Base-by-base conservation (phyloP, 2,888 invertebrate genomes). In the Drosophila emarginata region DNA sequence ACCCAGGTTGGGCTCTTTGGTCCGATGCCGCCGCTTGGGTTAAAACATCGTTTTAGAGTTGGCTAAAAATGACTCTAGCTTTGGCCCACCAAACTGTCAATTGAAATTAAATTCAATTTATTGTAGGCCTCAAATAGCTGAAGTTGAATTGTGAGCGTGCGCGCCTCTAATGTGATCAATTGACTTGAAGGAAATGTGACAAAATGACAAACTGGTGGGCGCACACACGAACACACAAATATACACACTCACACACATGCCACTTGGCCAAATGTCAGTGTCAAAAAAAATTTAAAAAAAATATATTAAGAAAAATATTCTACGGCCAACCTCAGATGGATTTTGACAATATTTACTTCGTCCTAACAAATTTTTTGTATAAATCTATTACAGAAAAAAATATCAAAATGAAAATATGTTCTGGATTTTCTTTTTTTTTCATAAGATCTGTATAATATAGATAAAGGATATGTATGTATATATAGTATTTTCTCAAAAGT, bases 81-180 rank as follows among this genome's bases (percentile, higher is more conserved):
- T 28, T 37, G 50, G 74, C 58, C 59, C 66, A 39, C 57, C 66
- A 39, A 63, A 74, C 74, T 74, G 76, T 77, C 79, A 73, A 68
- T 56, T 72, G 63, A 67, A 77, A 84, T 87, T 77, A 74, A 83
- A 83, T 80, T 88, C 80, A 88, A 85, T 82, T 79, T 71, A 61
- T 65, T 77, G 76, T 61, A 45, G 45, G 45, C 45, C 45, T 45
- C 76, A 70, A 63, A 63, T 72, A 61, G 65, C 64, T 70, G 65
- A 11, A 65, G 66, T 72, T 12, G 45, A 45, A 45, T 12, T 45
- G 45, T 21, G 11, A 21, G 40, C 40, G 40, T 45, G 45, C 45
- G 18, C 18, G 18, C 45, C 45, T 45, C 76, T 62, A 73, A 76
- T 72, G 70, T 58, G 71, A 67, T 62, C 73, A 78, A 87, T 81